A percentile compares a stretch with the other conserved stretches of the same genome.
phyloP scores from a whole-genome alignment of 2,888 invertebrate species.

The Amiota communis region DNA sequence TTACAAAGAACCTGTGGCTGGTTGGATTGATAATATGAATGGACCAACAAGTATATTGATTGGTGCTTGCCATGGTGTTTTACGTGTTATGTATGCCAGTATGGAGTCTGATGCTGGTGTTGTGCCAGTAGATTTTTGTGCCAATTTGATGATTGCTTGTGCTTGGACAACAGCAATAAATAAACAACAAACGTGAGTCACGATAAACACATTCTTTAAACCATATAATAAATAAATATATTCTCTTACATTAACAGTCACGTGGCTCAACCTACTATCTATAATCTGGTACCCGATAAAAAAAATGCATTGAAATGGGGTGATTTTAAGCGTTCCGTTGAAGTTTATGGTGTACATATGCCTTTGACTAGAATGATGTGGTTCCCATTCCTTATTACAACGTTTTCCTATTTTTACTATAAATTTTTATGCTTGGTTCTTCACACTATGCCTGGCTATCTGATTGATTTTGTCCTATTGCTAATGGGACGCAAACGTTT shows the following conservation, averaged over 20 bases:
- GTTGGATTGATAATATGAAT: slow-evolving; percentile 82
- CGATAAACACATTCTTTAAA: no score
- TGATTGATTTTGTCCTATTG: slow-evolving; percentile 74
- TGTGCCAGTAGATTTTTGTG: slow-evolving; percentile 74
- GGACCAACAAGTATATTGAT: slow-evolving; percentile 75
- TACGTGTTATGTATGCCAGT: slow-evolving; percentile 71
- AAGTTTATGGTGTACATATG: slow-evolving; percentile 73
- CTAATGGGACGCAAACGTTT: slow-evolving; percentile 51
- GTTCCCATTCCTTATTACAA: slow-evolving; percentile 76
- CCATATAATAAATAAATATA: background rate
- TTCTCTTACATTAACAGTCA: background rate
- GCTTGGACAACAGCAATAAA: slow-evolving; percentile 73
- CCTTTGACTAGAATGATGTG: slow-evolving; percentile 81
- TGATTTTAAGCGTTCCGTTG: slow-evolving; percentile 74
- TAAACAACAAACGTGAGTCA: slow-evolving; percentile 26
- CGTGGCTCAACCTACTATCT: slow-evolving; percentile 69
- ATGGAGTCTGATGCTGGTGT: slow-evolving; percentile 68
- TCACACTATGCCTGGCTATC: slow-evolving; percentile 79
- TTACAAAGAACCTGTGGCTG: slow-evolving; percentile 75
- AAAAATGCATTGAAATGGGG: slow-evolving; percentile 88
- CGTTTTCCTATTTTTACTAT: slow-evolving; percentile 70
- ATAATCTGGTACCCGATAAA: slow-evolving; percentile 88
- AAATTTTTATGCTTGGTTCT: slow-evolving; percentile 75
- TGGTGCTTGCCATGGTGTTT: slow-evolving; percentile 77
- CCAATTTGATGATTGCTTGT: slow-evolving; percentile 72